Percentiles rank a stretch among this genome's conserved stretches.
These are phyloP conservation scores for Procavia capensis DNA, from an alignment of 2,113 vertebrate species.

Conservation along the genomic window DNA sequence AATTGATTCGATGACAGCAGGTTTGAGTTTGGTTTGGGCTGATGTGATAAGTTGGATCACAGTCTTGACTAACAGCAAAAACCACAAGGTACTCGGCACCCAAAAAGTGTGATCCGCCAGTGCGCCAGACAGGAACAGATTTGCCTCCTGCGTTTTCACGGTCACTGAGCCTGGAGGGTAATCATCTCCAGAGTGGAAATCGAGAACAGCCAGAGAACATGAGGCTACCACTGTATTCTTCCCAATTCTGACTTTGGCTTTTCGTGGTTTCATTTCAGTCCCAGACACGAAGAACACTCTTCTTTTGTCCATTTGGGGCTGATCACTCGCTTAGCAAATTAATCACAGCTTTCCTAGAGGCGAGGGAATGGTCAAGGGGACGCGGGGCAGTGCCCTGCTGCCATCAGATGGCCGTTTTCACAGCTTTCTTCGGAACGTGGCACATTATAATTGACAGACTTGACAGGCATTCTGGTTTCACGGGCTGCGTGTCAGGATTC, in stretches of 20 bases:
- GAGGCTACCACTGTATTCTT: background rate
- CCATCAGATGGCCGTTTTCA: slow-evolving; percentile 46
- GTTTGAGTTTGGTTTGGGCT: background rate
- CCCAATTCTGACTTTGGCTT: background rate
- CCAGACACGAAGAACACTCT: background rate
- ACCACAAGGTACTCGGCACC: background rate
- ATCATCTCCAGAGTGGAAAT: background rate
- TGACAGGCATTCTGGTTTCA: slow-evolving; percentile 79
- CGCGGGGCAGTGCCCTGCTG: background rate
- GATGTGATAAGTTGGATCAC: background rate
- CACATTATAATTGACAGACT: slow-evolving; percentile 79
- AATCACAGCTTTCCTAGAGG: slow-evolving; percentile 52
- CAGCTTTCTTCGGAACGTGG: slow-evolving; percentile 75
- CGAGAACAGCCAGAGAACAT: background rate
- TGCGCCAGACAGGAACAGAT: background rate
- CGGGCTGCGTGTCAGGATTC: slow-evolving; percentile 78
- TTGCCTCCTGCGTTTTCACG: background rate
- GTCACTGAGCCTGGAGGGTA: background rate
- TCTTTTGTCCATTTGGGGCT: slow-evolving; percentile 54
- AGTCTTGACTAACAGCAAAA: background rate
- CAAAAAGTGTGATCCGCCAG: background rate
- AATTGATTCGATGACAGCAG: background rate
- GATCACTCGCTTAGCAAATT: slow-evolving; percentile 21
- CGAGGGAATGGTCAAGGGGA: slow-evolving; percentile 59
- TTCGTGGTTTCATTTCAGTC: slow-evolving; percentile 25